Evolutionary conservation across 2,113 vertebrate genomes (phyloP), one percentile per base, ranked within the genome.

Genomic region (Rhinolophus ferrumequinum): DNA sequence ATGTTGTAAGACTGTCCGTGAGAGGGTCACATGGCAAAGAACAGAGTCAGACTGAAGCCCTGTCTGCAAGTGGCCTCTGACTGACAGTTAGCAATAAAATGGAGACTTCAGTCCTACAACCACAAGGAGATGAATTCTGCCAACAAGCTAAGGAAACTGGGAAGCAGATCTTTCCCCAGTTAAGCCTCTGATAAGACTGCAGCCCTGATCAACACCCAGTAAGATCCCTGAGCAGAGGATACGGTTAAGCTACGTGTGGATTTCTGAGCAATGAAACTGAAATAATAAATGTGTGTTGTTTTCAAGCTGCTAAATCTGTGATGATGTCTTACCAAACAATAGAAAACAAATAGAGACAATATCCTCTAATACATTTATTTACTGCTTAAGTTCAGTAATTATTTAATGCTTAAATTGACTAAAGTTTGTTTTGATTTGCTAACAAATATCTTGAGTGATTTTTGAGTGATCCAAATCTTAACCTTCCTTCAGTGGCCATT

Each of bases 331-430:
- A 86, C 8, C 77, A 58, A 92, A 47, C 47, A 92, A 84, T 0
- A 54, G 33, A 77, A 95, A 93, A 95, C 33, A 28, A 77, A 93
- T 62, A 58, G 9, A 56, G 47, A 67, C 38, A 72, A 69, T 66
- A 84, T 60, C 28, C 9, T 72, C 73, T 66, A 90, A 52, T 66
- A 93, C 72, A 44, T 73, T 47, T 72, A 90, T 79, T 41, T 73
- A 30, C 54, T 26, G 13, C 26, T 90, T 90, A 92, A 73, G 69
- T 58, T 90, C 81, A 95, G 73, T 75, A 66, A 30, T 47, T 72
- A 90, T 77, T 47, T 69, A 30, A 60, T 22, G 16, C 33, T 90
- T 90, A 92, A 73, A 75, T 58, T 88, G 80, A 95, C 79, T 76
- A 70, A 44, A 54, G 58, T 62, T 64, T 64, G 21, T 81, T 64